Percentiles rank a stretch among this genome's conserved stretches.
Conservation (phyloP, 2,888 invertebrate genomes). For the Cordylochernes scorpioides region DNA sequence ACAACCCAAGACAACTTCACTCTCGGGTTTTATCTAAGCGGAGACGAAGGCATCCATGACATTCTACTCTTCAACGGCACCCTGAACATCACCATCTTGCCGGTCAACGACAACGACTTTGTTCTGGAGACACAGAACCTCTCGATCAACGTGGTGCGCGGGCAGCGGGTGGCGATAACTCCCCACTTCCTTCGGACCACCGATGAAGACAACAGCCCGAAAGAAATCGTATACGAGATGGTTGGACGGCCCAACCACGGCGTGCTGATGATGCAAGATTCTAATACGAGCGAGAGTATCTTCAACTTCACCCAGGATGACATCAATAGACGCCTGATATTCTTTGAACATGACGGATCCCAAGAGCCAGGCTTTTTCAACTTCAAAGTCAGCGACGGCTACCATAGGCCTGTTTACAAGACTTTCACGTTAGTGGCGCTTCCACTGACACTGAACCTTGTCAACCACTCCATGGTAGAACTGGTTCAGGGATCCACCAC, state of each 20-base stretch:
- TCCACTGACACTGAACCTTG: conserved; percentile 38
- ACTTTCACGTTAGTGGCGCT: conserved; percentile 58
- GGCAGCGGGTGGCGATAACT: conserved; percentile 22
- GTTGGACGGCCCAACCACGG: conserved; percentile 39
- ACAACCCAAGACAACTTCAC: conserved; percentile 44
- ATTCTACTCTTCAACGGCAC: conserved; percentile 51
- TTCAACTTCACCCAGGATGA: conserved; percentile 21
- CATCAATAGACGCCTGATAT: conserved; percentile 18
- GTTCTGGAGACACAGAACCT: conserved; percentile 48
- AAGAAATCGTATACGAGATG: conserved; percentile 54
- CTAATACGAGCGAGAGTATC: conserved; percentile 14
- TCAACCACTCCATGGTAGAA: conserved; percentile 22
- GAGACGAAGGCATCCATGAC: conserved; percentile 29
- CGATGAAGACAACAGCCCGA: conserved; percentile 58
- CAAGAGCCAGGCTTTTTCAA: conserved; percentile 18
- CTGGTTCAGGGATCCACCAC: conserved; percentile 60
- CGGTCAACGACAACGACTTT: conserved; percentile 75
- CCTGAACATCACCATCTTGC: conserved; percentile 47
- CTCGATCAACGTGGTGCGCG: conserved; percentile 58
- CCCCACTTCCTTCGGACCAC: conserved; percentile 43
- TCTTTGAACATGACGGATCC: conserved; percentile 21
- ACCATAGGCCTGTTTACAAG: conserved; percentile 51
- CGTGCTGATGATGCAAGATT: conserved; percentile 17
- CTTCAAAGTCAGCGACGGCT: conserved; percentile 41
- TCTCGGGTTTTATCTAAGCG: conserved; percentile 38